Evolutionary conservation across 2,113 vertebrate genomes (phyloP), one percentile per base, ranked within the genome.

Genomic region (Uria aalge): DNA sequence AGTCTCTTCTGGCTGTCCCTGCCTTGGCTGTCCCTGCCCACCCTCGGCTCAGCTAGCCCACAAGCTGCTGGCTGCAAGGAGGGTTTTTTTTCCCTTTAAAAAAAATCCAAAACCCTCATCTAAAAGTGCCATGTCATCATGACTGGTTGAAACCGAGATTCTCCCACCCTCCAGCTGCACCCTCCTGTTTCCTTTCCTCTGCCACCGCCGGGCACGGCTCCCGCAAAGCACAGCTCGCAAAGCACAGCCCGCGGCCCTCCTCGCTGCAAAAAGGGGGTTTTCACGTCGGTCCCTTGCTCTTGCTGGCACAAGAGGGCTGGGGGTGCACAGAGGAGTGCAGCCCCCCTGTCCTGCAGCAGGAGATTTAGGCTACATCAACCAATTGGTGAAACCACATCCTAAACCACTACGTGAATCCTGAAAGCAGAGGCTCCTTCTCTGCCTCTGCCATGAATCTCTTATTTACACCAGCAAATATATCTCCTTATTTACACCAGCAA

Each of bases 71-170:
- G 29, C 40, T 82, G 40, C 40, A 36, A 53, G n/a, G 72, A 66
- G 4, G 34, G 9, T 2, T 8, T 8, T 15, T 11, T 20, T 32
- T 34, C 5, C 1, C 36, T 12, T 20, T 2, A 13, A 8, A 8
- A 67, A 73, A 73, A 45, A 15, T 12, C 40, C 40, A 12, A 13
- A 41, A 45, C 22, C 1, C 40, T 38, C 22, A 50, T 57, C 43
- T 69, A 27, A 81, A 66, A 41, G 45, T 53, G 71, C 71, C 40
- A 4, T 59, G 76, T 94, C 92, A 86, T 22, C 23, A 4, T 76
- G 92, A 77, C 64, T 59, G 43, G 36, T 41, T 40, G 63, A 53
- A 90, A 86, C 7, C 0, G 10, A 82, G 63, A 41, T 36, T 59
- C 43, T 86, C 56, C 50, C 81, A 74, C 41, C 34, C 52, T 67